A percentile compares a stretch with the other conserved stretches of the same genome.
phyloP scores from a whole-genome alignment of 2,888 invertebrate species.

The Apotomis capreana region DNA sequence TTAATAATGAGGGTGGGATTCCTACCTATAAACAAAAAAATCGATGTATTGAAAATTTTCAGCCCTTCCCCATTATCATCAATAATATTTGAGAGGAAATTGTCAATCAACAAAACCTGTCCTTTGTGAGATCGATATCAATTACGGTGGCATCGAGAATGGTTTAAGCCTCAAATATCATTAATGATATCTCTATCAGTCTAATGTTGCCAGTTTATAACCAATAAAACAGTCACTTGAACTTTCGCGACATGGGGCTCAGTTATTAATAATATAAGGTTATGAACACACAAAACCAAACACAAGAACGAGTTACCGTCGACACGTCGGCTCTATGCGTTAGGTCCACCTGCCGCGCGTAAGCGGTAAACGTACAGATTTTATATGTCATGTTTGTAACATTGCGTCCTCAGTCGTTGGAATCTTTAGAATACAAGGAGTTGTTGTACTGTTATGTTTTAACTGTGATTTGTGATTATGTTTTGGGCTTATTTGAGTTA shows the following conservation, averaged over 20 bases:
- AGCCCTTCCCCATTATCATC: not conserved
- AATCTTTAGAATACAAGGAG: too few species aligned
- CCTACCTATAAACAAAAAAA: too few species aligned
- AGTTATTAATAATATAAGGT: slow-evolving; percentile 10
- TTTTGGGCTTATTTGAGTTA: too few species aligned
- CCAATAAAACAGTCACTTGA: not conserved
- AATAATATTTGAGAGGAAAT: not conserved
- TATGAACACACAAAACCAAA: slow-evolving; percentile 61
- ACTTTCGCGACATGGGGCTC: not conserved
- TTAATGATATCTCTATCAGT: not conserved
- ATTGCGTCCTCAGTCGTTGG: slow-evolving; percentile 45
- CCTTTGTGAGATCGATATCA: not conserved
- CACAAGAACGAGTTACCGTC: slow-evolving; percentile 70
- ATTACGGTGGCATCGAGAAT: not conserved
- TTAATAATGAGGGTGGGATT: too few species aligned
- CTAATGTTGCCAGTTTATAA: slow-evolving; percentile 5
- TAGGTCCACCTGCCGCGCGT: slow-evolving; percentile 82
- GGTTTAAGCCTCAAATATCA: not conserved
- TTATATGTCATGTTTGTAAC: slow-evolving; percentile 50
- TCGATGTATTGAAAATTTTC: too few species aligned
- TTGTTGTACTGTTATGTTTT: too few species aligned
- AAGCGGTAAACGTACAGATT: slow-evolving; percentile 74
- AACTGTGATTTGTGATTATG: not conserved
- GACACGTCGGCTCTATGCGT: slow-evolving; percentile 78
- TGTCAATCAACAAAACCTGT: not conserved